A percentile compares a stretch with the other conserved stretches of the same genome.
These are phyloP conservation scores for Myotis brandtii DNA, from an alignment of 2,113 vertebrate species.

Conservation along the genomic window DNA sequence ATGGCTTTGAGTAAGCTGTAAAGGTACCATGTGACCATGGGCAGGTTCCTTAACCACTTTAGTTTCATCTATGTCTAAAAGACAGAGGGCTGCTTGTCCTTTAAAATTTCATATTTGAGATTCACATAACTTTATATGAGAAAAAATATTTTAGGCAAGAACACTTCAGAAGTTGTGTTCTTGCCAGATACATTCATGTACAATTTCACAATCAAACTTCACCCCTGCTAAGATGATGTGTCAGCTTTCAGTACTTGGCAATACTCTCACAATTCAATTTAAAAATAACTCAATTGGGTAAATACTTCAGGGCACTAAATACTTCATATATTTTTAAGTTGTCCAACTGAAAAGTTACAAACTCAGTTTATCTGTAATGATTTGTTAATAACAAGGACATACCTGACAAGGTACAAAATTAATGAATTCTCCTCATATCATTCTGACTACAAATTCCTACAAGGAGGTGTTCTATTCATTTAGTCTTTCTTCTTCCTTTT, in stretches of 20 bases:
- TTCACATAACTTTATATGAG: constrained; percentile 23
- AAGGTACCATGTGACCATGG: not conserved
- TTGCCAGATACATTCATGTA: constrained; percentile 35
- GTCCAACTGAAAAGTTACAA: constrained; percentile 16
- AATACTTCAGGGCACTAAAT: constrained; percentile 51
- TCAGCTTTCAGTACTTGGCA: constrained; percentile 51
- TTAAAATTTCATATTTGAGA: constrained; percentile 30
- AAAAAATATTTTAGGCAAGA: constrained; percentile 36
- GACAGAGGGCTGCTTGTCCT: not conserved
- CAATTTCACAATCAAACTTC: constrained; percentile 59
- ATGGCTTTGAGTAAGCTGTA: not conserved
- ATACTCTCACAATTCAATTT: constrained; percentile 9
- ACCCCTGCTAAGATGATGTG: constrained; percentile 41
- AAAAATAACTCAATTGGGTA: constrained; percentile 58
- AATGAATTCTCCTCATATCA: not conserved
- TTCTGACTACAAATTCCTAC: not conserved
- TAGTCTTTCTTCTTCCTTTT: not conserved
- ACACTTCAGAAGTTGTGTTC: constrained; percentile 41
- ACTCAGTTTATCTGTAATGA: constrained; percentile 33
- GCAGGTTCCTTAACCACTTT: not conserved
- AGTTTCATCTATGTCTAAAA: not conserved
- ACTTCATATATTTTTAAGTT: constrained; percentile 21
- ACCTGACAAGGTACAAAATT: constrained; percentile 1
- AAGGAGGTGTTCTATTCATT: not conserved
- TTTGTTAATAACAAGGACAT: constrained; percentile 42